Conservation (phyloP, 2,888 invertebrate genomes). For the Limnephilus lunatus region DNA sequence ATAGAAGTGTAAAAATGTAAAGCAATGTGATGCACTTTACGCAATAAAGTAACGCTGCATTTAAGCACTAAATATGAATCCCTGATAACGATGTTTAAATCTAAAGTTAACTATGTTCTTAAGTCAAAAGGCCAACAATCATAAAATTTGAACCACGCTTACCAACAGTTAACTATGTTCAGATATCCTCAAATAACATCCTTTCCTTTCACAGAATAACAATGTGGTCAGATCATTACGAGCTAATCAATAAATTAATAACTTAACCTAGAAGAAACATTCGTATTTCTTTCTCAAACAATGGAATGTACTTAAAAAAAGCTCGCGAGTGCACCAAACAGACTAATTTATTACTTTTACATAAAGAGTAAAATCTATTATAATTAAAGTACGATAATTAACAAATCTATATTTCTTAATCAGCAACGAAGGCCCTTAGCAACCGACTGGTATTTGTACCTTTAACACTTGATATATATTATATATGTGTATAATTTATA, state of each 20-base stretch:
- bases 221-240: conserved; percentile 14
- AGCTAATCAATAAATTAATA: conserved; percentile 31
- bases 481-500: conserved; percentile 18
- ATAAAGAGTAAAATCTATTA: conserved; percentile 35
- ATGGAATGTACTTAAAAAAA: conserved; percentile 54
- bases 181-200: conserved; percentile 45
- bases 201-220: conserved; percentile 7
- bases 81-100: conserved; percentile 12
- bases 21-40: not conserved
- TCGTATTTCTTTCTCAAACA: conserved; percentile 34
- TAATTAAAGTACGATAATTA: conserved; percentile 39
- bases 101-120: conserved; percentile 14
- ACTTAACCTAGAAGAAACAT: conserved; percentile 25
- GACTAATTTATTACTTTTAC: conserved; percentile 39
- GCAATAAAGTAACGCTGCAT: not conserved
- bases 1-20: conserved; percentile 7
- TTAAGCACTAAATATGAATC: conserved; percentile 13
- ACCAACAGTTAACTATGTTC: not conserved
- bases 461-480: conserved; percentile 43
- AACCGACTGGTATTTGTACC: conserved; percentile 52
- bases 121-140: conserved; percentile 21
- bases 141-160: conserved; percentile 9
- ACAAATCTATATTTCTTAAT: conserved; percentile 44
- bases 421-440: conserved; percentile 43
- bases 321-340: conserved; percentile 44